Percentiles rank a stretch among this genome's conserved stretches.
Evolutionary conservation across 2,888 invertebrate genomes (phyloP).

Genomic region (Leptura quadrifasciata): DNA sequence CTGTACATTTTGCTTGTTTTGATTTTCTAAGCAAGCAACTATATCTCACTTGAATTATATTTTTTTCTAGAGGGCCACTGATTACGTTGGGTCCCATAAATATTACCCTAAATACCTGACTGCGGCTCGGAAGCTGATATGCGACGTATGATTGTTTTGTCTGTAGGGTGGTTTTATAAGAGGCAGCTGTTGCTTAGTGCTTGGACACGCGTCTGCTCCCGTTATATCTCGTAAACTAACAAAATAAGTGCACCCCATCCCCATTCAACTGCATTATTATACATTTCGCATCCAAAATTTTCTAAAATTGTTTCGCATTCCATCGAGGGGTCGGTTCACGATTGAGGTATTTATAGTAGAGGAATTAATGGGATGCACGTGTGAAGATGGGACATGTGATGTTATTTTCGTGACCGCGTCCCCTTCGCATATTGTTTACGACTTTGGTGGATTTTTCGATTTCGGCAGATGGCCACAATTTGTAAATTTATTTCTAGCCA

Average conservation of each 20-base stretch:
- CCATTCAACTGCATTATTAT: slow-evolving; percentile 21
- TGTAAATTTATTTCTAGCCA: background rate
- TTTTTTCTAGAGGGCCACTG: too few species aligned
- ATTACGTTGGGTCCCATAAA: background rate
- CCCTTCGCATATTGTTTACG: slow-evolving; percentile 18
- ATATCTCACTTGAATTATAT: too few species aligned
- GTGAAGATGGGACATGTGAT: background rate
- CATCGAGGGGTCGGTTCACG: background rate
- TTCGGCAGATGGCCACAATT: slow-evolving; percentile 10
- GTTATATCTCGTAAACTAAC: slow-evolving; percentile 42
- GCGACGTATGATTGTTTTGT: slow-evolving; percentile 16
- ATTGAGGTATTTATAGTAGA: slow-evolving; percentile 1
- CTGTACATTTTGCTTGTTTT: too few species aligned
- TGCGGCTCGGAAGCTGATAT: background rate
- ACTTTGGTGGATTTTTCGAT: background rate
- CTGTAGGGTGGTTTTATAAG: slow-evolving; percentile 28
- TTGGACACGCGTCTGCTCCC: slow-evolving; percentile 49
- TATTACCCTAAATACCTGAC: background rate
- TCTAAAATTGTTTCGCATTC: slow-evolving; percentile 32
- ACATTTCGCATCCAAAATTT: slow-evolving; percentile 9
- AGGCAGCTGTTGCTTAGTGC: slow-evolving; percentile 25
- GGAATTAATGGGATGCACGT: slow-evolving; percentile 27
- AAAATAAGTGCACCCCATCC: slow-evolving; percentile 43
- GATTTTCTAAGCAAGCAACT: too few species aligned
- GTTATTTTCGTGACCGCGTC: slow-evolving; percentile 27